Evolutionary conservation across 2,113 vertebrate genomes (phyloP), one percentile per base, ranked within the genome.

Genomic region (Entosphenus tridentatus): DNA sequence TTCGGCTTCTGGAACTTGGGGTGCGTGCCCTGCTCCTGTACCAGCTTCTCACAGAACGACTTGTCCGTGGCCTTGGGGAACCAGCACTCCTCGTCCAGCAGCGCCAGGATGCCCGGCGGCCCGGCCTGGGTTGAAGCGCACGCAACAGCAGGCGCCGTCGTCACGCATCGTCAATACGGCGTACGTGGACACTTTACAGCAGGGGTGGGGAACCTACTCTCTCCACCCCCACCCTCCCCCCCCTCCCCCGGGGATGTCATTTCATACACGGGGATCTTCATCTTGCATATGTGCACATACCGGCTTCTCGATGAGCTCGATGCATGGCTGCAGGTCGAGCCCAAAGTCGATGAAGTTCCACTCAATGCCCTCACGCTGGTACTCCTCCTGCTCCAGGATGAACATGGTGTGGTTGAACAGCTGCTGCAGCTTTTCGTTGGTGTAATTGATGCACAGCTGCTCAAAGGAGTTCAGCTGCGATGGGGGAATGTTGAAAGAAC

Each of bases 51-150:
- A 73, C 96, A 90, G 69, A 98, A 98, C 76, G 87, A 91, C 81
- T 91, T 95, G 79, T 96, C 93, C 0, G 93, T 98, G 73, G 93
- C 93, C 77, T 96, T 98, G 69, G 93, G 93, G 71, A 96, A 98
- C 93, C 93, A 98, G 77, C 93, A 98, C 73, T 98, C 93, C 75
- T 98, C 93, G 57, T 98, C 93, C 77, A 98, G 76, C 70, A 98
- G 78, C 57, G 93, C 90, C 69, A 98, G 76, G 72, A 98, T 90
- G 74, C 93, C 93, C 3, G 93, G 93, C 57, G 93, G 92, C 17
- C 83, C 89, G 70, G 93, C 85, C 93, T 98, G 75, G 57, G 39
- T 39, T 39, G 39, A 39, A 39, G 39, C 39, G 39, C 39, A 39
- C 39, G 39, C 39, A 39, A 39, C 39, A 39, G 39, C 39, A 39